Base-by-base conservation (phyloP, 2,797 vertebrate genomes). In the Forpus xanthops region DNA sequence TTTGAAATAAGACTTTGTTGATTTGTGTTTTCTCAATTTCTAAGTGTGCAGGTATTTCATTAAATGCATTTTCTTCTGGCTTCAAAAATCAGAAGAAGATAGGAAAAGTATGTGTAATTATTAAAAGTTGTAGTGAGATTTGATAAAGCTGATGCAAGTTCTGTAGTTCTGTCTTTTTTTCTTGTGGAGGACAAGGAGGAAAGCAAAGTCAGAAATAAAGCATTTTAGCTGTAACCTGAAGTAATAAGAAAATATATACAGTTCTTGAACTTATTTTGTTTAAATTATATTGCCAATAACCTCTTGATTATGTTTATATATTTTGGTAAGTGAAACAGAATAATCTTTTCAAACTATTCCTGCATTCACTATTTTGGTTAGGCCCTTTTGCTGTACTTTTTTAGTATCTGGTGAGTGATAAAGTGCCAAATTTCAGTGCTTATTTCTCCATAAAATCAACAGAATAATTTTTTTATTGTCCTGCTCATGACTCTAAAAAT, bases 401-500 rank as follows among this genome's bases (percentile, higher is more conserved):
- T 91, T 73, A 55, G 58, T 93, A 53, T 79, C 85, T 91, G 61
- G 19, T 90, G 67, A 87, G 56, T 87, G 79, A 78, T 84, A 81
- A 84, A 89, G 30, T 93, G 94, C 47, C 25, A 87, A 78, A 85
- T 87, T 70, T 76, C 44, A 65, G 61, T 85, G 42, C 68, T 87
- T 92, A 85, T 90, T 95, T 93, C 71, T 93, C 49, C 33, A 47
- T 90, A 94, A 94, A 95, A 92, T 67, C 75, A 64, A 85, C 78
- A 77, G 80, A 96, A 61, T 95, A 83, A 83, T 93, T 93, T 97
- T 96, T 87, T 85, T 89, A 94, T 96, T 93, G 75, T 97, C 72
- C 56, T 91, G 70, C 71, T 93, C 24, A 35, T 33, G 77, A 39
- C 70, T 96, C 44, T 82, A 60, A 86, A 89, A 95, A 92, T 88